A percentile compares a stretch with the other conserved stretches of the same genome.
phyloP scores from a whole-genome alignment of 2,113 vertebrate genomes.

The Noturus placidus region DNA sequence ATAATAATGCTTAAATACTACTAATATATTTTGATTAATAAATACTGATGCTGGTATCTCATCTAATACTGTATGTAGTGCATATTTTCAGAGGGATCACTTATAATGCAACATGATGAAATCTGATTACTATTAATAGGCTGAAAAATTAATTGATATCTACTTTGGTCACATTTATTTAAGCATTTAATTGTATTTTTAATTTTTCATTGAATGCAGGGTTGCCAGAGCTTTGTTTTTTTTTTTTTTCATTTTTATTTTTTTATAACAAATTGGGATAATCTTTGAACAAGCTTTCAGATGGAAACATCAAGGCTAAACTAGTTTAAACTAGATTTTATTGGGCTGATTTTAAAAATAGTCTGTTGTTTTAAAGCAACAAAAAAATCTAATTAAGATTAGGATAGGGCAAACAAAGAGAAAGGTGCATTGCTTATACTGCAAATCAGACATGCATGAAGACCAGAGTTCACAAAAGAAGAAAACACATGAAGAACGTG shows the following conservation, averaged over 20 bases:
- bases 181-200: background rate
- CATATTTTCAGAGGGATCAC: background rate
- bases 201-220: background rate
- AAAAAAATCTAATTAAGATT: background rate
- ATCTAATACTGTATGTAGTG: background rate
- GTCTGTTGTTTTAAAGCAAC: too few relatives aligned
- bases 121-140: background rate
- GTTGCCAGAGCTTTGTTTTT: background rate
- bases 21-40: background rate
- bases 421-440: background rate
- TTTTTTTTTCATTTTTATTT: too few relatives aligned
- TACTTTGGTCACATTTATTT: background rate
- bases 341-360: background rate
- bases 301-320: background rate
- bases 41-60: background rate
- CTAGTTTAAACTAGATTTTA: background rate
- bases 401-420: background rate
- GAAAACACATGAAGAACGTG: background rate
- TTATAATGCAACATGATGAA: background rate
- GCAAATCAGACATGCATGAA: background rate
- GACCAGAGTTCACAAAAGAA: background rate
- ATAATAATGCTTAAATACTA: background rate
- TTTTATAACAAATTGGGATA: background rate
- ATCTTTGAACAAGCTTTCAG: background rate
- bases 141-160: background rate